Conservation (phyloP, 2,113 vertebrate species). For the Dasyprocta punctata region DNA sequence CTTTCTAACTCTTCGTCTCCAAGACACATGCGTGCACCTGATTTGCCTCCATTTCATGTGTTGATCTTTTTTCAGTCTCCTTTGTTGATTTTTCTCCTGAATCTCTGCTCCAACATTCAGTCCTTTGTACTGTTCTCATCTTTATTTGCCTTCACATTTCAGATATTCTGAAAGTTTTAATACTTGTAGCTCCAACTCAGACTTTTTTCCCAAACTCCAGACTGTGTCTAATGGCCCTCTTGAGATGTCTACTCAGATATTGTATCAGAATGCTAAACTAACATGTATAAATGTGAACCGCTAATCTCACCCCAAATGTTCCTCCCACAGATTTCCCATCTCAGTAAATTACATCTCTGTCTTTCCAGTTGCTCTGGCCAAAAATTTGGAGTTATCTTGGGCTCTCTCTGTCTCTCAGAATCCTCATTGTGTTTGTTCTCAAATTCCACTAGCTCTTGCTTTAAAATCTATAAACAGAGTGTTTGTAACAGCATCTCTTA, state of each 20-base stretch:
- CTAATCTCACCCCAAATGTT: conserved; percentile 3
- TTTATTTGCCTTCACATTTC: not conserved
- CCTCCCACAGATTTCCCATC: conserved; percentile 69
- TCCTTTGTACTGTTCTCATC: not conserved
- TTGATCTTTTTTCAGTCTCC: not conserved
- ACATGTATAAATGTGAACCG: not conserved
- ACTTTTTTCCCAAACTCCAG: not conserved
- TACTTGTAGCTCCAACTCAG: not conserved
- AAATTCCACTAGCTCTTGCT: not conserved
- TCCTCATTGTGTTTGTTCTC: not conserved
- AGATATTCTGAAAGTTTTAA: not conserved
- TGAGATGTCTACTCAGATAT: not conserved
- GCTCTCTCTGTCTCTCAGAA: not conserved
- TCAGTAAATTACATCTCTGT: conserved; percentile 39
- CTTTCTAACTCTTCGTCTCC: not conserved
- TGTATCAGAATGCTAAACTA: conserved; percentile 40
- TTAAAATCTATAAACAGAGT: not conserved
- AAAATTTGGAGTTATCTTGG: conserved; percentile 9
- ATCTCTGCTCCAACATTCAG: not conserved
- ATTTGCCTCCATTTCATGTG: not conserved
- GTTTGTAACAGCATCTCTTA: not conserved
- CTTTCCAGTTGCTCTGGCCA: conserved; percentile 45
- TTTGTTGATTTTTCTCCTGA: not conserved
- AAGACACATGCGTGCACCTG: not conserved
- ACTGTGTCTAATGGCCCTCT: not conserved